A percentile compares a stretch with the other conserved stretches of the same genome.
Conservation (phyloP, 2,888 invertebrate species). For the Calliopum simillimum region DNA sequence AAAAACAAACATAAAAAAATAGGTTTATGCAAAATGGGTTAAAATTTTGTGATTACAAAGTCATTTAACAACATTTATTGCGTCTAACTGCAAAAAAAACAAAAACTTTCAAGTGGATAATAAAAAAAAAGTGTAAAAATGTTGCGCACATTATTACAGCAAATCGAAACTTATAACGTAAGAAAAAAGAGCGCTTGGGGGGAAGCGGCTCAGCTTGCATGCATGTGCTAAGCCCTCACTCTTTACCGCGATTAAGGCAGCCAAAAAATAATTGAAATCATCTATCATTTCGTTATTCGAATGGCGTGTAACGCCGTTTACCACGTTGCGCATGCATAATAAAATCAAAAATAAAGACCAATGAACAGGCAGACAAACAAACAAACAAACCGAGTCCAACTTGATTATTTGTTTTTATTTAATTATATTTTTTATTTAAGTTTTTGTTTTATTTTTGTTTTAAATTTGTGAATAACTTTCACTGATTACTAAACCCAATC, state of each 20-base stretch:
- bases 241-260: background rate
- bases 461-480: slow-evolving; percentile 23
- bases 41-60: slow-evolving; percentile 37
- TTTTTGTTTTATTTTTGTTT: slow-evolving; percentile 17
- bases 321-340: background rate
- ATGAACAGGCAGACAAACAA: background rate
- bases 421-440: slow-evolving; percentile 2
- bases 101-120: slow-evolving; percentile 8
- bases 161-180: slow-evolving; percentile 24
- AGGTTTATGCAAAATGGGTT: background rate
- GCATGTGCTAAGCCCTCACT: background rate
- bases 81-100: slow-evolving; percentile 9
- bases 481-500: slow-evolving; percentile 18
- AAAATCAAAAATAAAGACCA: background rate
- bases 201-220: background rate
- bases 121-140: slow-evolving; percentile 38
- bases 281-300: background rate
- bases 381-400: too few species aligned
- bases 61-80: background rate
- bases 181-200: background rate
- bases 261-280: slow-evolving; percentile 5
- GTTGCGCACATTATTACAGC: slow-evolving; percentile 38
- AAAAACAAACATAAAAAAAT: too few species aligned
- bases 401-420: slow-evolving; percentile 5
- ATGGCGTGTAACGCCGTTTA: background rate